A percentile compares a stretch with the other conserved stretches of the same genome.
These are phyloP conservation scores for Montipora foliosa DNA, from an alignment of 64 coral and sea anemone species.

Conservation along the genomic window DNA sequence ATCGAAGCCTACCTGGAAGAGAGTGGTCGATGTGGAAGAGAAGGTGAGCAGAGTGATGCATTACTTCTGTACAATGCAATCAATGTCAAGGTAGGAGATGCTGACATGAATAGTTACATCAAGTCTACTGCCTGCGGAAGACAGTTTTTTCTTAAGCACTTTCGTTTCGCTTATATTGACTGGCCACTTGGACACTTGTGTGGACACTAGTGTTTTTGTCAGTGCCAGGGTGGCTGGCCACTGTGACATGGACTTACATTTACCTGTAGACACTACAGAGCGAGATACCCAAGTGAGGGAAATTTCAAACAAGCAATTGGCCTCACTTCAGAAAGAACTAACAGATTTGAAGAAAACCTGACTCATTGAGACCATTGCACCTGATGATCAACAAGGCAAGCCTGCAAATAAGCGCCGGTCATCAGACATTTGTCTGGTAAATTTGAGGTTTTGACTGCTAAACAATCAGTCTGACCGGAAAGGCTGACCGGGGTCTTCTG, in stretches of 20 bases:
- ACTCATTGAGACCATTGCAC: not conserved
- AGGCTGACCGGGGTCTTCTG: too few relatives aligned
- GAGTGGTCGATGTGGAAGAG: constrained; percentile 28
- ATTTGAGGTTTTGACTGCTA: too few relatives aligned
- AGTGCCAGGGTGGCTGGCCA: not conserved
- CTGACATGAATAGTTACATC: constrained; percentile 21
- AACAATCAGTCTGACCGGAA: too few relatives aligned
- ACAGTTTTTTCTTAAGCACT: constrained; percentile 11
- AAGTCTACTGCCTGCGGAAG: constrained; percentile 8
- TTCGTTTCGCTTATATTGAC: not conserved
- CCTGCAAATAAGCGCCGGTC: too few relatives aligned
- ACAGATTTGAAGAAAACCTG: not conserved
- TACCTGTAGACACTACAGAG: not conserved
- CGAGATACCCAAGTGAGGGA: not conserved
- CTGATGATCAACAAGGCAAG: not conserved
- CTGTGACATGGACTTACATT: constrained; percentile 36
- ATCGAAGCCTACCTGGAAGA: constrained; percentile 16
- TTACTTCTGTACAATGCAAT: constrained; percentile 19
- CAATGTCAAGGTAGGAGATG: not conserved
- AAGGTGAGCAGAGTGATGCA: constrained; percentile 7
- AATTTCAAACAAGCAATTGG: constrained; percentile 13
- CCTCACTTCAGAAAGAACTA: constrained; percentile 1
- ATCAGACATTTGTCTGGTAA: too few relatives aligned
- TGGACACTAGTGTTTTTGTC: constrained; percentile 5
- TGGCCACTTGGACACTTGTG: constrained; percentile 7